phyloP scores from a whole-genome alignment of 2,113 vertebrate genomes.

The Crotalus viridis region DNA sequence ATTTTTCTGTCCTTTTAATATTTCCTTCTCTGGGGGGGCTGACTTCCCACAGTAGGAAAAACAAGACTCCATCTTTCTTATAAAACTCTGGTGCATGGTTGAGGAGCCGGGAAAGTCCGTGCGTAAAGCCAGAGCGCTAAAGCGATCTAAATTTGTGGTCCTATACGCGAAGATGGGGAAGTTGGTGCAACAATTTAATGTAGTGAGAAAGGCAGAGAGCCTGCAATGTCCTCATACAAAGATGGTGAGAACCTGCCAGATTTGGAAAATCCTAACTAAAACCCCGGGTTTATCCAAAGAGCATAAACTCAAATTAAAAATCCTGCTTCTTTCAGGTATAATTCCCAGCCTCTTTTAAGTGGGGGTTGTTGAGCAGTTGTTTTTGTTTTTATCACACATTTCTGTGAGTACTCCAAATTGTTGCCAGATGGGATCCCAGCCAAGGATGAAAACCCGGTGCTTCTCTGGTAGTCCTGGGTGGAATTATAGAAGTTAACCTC shows the following conservation, averaged over 20 bases:
- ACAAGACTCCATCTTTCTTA: too few relatives aligned
- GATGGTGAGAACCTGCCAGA: not conserved
- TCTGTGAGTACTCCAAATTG: not conserved
- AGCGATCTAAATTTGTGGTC: not conserved
- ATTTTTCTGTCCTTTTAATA: too few relatives aligned
- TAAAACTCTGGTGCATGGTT: not conserved
- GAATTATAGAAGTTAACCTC: not conserved
- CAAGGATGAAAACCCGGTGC: not conserved
- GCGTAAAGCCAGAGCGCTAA: not conserved
- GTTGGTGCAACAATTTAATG: not conserved
- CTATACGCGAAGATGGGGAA: not conserved
- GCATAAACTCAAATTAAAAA: not conserved
- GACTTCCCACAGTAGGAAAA: not conserved
- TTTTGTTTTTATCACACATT: not conserved
- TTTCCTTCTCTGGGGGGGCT: too few relatives aligned
- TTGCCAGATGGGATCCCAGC: not conserved
- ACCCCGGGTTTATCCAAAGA: conserved; percentile 7
- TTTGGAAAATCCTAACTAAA: not conserved
- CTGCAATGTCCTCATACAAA: not conserved
- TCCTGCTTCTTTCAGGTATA: not conserved
- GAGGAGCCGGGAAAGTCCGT: too few relatives aligned
- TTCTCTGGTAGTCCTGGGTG: not conserved
- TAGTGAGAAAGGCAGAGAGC: not conserved
- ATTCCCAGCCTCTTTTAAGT: not conserved
- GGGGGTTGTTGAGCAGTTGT: not conserved